A percentile compares a stretch with the other conserved stretches of the same genome.
Evolutionary conservation across 2,797 vertebrate genomes (phyloP).

Genomic region (Gephyroberyx darwinii): DNA sequence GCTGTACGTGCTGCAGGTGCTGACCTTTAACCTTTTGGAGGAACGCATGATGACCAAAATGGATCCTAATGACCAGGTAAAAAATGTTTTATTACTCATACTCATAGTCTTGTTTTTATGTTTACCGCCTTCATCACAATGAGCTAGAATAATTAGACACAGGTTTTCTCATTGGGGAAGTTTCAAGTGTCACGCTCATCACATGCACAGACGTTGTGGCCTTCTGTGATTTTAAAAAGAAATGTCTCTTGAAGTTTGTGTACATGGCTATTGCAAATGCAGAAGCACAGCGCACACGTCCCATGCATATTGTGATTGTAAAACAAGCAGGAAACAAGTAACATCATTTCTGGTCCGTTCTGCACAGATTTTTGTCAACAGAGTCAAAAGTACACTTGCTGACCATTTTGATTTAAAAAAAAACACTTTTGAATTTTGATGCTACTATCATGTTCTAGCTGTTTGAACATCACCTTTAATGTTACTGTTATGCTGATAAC

Average conservation of each 20-base stretch:
- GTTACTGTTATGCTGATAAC: slow-evolving; percentile 14
- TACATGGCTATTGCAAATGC: background rate
- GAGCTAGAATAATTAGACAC: no score
- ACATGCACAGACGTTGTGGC: no score
- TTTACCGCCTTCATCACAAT: no score
- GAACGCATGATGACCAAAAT: slow-evolving; percentile 99
- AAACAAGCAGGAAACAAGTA: background rate
- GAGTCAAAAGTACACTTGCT: background rate
- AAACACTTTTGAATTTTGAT: slow-evolving; percentile 7
- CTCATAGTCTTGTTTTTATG: no score
- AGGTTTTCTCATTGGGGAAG: no score
- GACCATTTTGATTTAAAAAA: background rate
- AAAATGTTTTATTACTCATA: background rate
- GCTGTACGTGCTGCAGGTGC: slow-evolving; percentile 95
- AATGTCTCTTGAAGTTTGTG: background rate
- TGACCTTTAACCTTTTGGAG: slow-evolving; percentile 98
- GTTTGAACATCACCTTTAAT: background rate
- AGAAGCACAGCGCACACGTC: background rate
- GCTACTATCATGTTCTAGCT: slow-evolving; percentile 4
- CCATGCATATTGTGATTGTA: background rate
- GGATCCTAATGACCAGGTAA: slow-evolving; percentile 96
- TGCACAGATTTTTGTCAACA: no score
- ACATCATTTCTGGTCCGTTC: background rate
- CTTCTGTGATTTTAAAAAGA: no score
- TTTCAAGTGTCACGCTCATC: no score